These are phyloP conservation scores for Heterotis niloticus DNA, from an alignment of 2,113 vertebrate species.

Conservation along the genomic window DNA sequence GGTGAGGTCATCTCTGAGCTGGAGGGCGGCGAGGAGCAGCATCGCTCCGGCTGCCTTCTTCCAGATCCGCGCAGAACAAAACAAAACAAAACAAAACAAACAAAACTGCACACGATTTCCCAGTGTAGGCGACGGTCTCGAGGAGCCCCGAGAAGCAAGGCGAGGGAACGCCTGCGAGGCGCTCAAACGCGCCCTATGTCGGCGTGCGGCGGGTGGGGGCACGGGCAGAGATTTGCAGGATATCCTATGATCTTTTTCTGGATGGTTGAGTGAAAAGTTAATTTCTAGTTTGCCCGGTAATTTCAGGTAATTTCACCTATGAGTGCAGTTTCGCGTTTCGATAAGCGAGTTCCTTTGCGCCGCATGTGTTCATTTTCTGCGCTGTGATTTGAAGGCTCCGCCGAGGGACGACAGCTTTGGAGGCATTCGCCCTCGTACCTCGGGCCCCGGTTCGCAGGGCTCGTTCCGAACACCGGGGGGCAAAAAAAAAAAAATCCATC, in stretches of 20 bases:
- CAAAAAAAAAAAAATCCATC: too few relatives aligned
- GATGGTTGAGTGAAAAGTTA: conserved; percentile 76
- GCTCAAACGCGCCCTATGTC: conserved; percentile 22
- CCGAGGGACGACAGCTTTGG: too few relatives aligned
- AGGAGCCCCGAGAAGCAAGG: conserved; percentile 47
- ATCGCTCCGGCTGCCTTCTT: conserved; percentile 35
- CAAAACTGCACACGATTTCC: conserved; percentile 57
- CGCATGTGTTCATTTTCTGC: conserved; percentile 75
- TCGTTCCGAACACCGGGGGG: not conserved
- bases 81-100: conserved; percentile 46
- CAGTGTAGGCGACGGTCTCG: conserved; percentile 46
- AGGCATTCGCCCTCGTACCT: too few relatives aligned
- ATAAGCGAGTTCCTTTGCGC: conserved; percentile 69
- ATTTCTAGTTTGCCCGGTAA: conserved; percentile 84
- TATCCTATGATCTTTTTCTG: conserved; percentile 76
- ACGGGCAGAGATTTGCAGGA: conserved; percentile 48
- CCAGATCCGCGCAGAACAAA: conserved; percentile 50
- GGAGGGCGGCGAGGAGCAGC: conserved; percentile 47
- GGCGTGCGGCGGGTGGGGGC: conserved; percentile 17
- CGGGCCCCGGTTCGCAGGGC: not conserved
- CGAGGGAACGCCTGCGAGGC: not conserved
- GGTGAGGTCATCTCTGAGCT: conserved; percentile 59
- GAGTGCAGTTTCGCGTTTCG: conserved; percentile 77
- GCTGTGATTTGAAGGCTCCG: conserved; percentile 80
- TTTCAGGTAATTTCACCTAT: conserved; percentile 86